These are phyloP conservation scores for Nycticryphes semicollaris DNA, from an alignment of 2,113 vertebrate genomes.

Conservation along the genomic window DNA sequence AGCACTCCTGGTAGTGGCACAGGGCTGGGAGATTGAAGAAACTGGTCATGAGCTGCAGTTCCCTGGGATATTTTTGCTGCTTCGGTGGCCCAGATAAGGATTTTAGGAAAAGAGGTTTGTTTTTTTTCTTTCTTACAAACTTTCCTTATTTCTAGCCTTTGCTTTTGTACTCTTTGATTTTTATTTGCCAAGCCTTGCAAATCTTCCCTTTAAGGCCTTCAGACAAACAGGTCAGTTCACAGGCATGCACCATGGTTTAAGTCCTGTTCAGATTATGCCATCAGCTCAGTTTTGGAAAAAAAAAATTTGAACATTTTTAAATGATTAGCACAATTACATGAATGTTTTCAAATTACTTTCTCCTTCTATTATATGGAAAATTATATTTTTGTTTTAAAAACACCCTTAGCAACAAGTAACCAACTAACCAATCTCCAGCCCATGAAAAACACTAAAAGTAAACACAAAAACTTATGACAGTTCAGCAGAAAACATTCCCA, in stretches of 20 bases:
- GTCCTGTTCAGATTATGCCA: not conserved
- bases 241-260: not conserved
- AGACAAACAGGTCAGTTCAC: not conserved
- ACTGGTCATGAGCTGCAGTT: not conserved
- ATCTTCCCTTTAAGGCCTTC: not conserved
- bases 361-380: not conserved
- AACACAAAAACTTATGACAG: not conserved
- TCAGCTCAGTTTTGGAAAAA: not conserved
- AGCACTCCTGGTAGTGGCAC: fast-evolving
- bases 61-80: not conserved
- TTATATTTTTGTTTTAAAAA: not conserved
- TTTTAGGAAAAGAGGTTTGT: not conserved
- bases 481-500: not conserved
- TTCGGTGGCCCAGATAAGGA: not conserved
- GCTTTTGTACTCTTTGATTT: not conserved
- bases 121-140: too few species aligned
- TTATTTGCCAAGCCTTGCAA: not conserved
- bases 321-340: not conserved
- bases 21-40: not conserved
- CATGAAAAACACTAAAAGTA: not conserved
- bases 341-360: not conserved
- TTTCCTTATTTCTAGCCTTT: not conserved
- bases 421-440: not conserved
- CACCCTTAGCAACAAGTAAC: not conserved
- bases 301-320: not conserved